Evolutionary conservation across 2,797 vertebrate species (phyloP), one percentile per base, ranked within the genome.

Genomic region (Bryconaethiops microstoma): DNA sequence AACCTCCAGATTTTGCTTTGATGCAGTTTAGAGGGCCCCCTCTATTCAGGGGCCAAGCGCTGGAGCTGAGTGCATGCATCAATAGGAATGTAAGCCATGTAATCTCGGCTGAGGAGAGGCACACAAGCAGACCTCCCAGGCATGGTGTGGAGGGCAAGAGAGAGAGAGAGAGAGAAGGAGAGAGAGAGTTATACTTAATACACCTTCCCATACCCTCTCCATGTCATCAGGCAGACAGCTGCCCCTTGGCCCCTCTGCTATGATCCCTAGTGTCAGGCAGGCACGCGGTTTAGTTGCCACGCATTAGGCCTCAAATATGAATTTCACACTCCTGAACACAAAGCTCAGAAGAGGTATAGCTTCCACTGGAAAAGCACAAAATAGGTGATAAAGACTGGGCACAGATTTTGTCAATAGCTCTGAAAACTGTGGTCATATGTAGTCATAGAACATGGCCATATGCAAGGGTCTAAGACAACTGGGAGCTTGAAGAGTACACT

Each of bases 191-290:
- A 45, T 65, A 81, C 71, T 81, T 69, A 62, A 67, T 69, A 80
- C 64, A 79, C 65, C 73, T 55, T 76, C 76, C 64, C n/a, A 12
- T 13, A 19, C 70, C 48, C 39, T 12, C 70, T 57, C 57, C 35
- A 16, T 76, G 78, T 83, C 77, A 77, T 85, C 74, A 73, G 68
- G 67, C 60, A 71, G 82, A 81, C 83, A 84, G 83, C 59, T 81
- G 80, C 65, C 74, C 75, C 68, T 17, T 25, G 72, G 68, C 67
- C 55, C 40, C 48, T 29, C 1, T 9, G 54, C 70, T 72, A 29
- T 80, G 74, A 82, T 77, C 55, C 70, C 74, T 17, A 42, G 39
- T 71, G 74, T 68, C 64, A 74, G 40, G 77, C 45, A 68, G 57
- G 69, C 63, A 80, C 64, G 21, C 68, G 57, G 78, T 73, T 78